These are phyloP conservation scores for Dendrolimus pini DNA, from an alignment of 2,888 invertebrate genomes.

Conservation along the genomic window DNA sequence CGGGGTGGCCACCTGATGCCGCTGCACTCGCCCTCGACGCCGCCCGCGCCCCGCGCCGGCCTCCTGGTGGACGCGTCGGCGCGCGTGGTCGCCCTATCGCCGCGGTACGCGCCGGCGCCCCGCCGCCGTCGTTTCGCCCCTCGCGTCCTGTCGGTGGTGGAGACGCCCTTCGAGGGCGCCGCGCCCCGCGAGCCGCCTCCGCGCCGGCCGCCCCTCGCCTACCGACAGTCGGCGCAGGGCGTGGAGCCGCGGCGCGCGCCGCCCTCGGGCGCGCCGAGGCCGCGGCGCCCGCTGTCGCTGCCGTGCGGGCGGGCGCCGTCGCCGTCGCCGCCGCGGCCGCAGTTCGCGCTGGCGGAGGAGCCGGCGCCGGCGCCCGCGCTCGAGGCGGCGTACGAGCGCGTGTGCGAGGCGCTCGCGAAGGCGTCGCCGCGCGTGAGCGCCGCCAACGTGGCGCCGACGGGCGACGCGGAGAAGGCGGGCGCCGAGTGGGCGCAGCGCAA, in stretches of 20 bases:
- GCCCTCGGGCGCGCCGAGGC: slow-evolving; percentile 17
- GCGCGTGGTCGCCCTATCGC: slow-evolving; percentile 14
- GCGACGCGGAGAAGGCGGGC: slow-evolving; percentile 23
- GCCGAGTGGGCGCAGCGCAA: slow-evolving; percentile 24
- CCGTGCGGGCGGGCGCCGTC: slow-evolving; percentile 14
- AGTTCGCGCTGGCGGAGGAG: slow-evolving; percentile 29
- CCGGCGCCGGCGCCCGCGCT: slow-evolving; percentile 13
- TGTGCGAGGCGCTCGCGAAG: slow-evolving; percentile 20
- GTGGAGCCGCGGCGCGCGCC: slow-evolving; percentile 18
- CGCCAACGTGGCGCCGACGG: slow-evolving; percentile 22
- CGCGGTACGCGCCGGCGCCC: slow-evolving; percentile 10
- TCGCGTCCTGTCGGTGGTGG: slow-evolving; percentile 18
- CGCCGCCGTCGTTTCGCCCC: slow-evolving; percentile 14
- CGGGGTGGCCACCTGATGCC: slow-evolving; percentile 14
- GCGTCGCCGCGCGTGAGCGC: slow-evolving; percentile 18
- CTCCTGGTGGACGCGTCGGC: slow-evolving; percentile 14
- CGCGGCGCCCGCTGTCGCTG: slow-evolving; percentile 10
- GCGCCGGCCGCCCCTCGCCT: slow-evolving; percentile 10
- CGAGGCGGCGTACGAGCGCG: slow-evolving; percentile 12
- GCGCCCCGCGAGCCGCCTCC: slow-evolving; percentile 16
- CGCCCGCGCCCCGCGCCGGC: slow-evolving; percentile 12
- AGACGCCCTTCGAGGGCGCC: slow-evolving; percentile 13
- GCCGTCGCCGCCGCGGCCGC: slow-evolving; percentile 23
- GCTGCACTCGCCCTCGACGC: slow-evolving; percentile 10
- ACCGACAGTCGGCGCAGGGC: slow-evolving; percentile 12